These are phyloP conservation scores for Cylloceria caligata DNA, from an alignment of 2,888 invertebrate genomes.

Conservation along the genomic window DNA sequence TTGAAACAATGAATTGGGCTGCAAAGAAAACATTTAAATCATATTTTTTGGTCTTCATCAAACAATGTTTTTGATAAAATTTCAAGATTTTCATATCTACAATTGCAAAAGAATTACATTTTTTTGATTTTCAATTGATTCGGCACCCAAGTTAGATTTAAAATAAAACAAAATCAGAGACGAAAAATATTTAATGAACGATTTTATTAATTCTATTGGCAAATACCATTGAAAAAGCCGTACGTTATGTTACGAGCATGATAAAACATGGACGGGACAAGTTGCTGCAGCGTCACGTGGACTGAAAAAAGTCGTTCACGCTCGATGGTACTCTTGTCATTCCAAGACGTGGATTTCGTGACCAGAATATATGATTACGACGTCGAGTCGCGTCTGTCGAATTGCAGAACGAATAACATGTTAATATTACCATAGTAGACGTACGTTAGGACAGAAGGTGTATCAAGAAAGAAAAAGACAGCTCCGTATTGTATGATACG, in stretches of 20 bases:
- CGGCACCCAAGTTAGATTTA: no score
- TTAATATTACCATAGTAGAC: constrained; percentile 10
- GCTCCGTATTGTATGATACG: constrained; percentile 13
- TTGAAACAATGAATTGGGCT: no score
- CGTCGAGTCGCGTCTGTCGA: constrained; percentile 24
- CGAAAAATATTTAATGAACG: neutral
- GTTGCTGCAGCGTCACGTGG: constrained; percentile 22
- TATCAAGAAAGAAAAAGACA: constrained; percentile 13
- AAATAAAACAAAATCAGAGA: neutral
- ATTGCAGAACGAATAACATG: constrained; percentile 18
- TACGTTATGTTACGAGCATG: neutral
- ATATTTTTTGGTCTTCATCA: no score
- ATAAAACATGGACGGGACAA: constrained; percentile 11
- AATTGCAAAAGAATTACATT: no score
- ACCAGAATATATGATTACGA: constrained; percentile 49
- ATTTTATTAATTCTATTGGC: neutral
- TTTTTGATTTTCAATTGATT: no score
- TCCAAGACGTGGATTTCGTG: constrained; percentile 60
- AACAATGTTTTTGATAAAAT: no score
- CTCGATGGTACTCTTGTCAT: constrained; percentile 61
- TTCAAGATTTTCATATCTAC: no score
- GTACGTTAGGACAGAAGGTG: constrained; percentile 1
- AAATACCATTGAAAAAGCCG: neutral
- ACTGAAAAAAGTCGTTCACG: constrained; percentile 23
- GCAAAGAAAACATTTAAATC: no score